Percentiles rank a stretch among this genome's conserved stretches.
These are phyloP conservation scores for Tapirus terrestris DNA, from an alignment of 2,113 vertebrate species.

Conservation along the genomic window DNA sequence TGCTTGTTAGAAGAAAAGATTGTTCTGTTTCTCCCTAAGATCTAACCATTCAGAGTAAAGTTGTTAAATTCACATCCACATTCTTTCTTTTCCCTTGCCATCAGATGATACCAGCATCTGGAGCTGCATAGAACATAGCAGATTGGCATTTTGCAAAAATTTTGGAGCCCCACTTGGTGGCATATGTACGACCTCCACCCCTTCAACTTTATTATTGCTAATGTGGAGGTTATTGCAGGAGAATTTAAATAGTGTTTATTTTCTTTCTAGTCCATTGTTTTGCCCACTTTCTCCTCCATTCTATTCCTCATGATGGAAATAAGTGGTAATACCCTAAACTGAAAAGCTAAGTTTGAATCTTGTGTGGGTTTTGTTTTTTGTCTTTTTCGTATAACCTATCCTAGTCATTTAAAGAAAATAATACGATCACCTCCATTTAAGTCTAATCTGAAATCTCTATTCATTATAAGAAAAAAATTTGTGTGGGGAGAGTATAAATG, in stretches of 20 bases:
- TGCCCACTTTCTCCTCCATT: background rate
- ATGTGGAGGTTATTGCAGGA: background rate
- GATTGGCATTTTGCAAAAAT: background rate
- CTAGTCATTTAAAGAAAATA: background rate
- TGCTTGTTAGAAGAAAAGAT: conserved; percentile 12
- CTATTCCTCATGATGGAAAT: background rate
- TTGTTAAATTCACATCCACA: background rate
- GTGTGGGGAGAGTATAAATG: background rate
- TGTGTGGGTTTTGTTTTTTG: background rate
- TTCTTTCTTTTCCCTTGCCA: background rate
- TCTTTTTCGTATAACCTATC: background rate
- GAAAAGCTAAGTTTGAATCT: background rate
- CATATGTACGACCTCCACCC: background rate
- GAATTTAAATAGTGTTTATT: background rate
- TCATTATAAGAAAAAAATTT: background rate
- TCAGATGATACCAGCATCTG: background rate
- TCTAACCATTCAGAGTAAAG: background rate
- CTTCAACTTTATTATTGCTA: background rate
- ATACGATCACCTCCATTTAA: background rate
- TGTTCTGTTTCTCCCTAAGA: background rate
- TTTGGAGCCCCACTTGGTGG: background rate
- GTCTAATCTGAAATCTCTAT: background rate
- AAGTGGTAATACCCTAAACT: background rate
- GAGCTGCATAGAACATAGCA: background rate
- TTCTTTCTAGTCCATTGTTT: background rate